Base-by-base conservation (phyloP, 2,888 invertebrate species). In the Embidobia sp. region DNA sequence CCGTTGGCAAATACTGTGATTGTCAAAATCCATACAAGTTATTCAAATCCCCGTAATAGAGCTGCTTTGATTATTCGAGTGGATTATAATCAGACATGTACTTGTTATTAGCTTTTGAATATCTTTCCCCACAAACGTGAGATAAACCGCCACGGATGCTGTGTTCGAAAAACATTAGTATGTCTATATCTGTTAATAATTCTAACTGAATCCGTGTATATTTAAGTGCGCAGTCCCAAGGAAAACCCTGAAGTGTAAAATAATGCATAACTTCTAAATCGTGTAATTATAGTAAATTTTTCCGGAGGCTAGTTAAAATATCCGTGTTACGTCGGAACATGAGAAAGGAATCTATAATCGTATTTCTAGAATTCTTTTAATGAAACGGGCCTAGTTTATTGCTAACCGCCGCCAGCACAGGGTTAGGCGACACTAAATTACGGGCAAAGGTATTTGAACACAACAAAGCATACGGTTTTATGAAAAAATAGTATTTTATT, bases 131-230 rank as follows among this genome's bases (percentile, higher is more conserved):
- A 27, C 61, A 61, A 15, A 31, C 29, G 33, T 22, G 44, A 22
- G 22, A 22, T 3, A 57, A 19, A 3, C 42, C 55, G 3, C 55
- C 42, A 0, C 55, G n/a, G 42, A 57, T 42, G 0, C 27, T 29
- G 3, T 18, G 6, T 53, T 53, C 27, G 3, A 53, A n/a, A 53
- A 57, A 29, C 10, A 26, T 44, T 48, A 33, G 0, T 22, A 19
- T 33, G 7, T 51, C 51, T 3, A 44, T n/a, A 35, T 63, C 46
- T 8, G 27, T 63, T 18, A 63, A 18, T 18, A 63, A 27, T 27
- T 63, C 27, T 13, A 63, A 29, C 11, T 48, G 0, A 5, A 48
- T 8, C 1, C 16, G 13, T 0, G 33, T 48, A 16, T 19, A 19
- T 16, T 29, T 31, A 0, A 63, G 6, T 3, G 15, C 10, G 16